Conservation (phyloP, 2,113 vertebrate genomes). For the Apodemus sylvaticus region DNA sequence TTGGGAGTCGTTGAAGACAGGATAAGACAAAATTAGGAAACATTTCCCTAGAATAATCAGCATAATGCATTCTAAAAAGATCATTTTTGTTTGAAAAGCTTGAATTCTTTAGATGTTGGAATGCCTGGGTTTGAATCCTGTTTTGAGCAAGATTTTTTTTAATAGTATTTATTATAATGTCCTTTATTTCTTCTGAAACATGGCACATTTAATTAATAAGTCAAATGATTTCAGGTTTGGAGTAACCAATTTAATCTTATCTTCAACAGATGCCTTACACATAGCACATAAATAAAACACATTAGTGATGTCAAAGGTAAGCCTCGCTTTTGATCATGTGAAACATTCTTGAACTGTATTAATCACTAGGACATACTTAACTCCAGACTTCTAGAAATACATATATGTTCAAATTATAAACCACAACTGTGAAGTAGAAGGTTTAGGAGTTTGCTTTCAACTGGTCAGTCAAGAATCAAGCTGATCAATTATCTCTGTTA, state of each 20-base stretch:
- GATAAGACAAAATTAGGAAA: background rate
- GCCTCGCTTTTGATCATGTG: slow-evolving; percentile 5
- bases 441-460: background rate
- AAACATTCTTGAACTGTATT: background rate
- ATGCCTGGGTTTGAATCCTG: background rate
- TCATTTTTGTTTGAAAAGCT: background rate
- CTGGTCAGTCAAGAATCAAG: background rate
- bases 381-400: background rate
- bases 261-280: background rate
- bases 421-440: background rate
- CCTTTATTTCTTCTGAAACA: background rate
- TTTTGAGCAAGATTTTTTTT: background rate
- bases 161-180: background rate
- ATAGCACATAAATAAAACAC: background rate
- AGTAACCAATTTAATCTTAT: slow-evolving; percentile 15
- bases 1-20: background rate
- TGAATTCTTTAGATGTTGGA: background rate
- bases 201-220: slow-evolving; percentile 3
- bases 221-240: background rate
- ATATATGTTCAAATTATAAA: background rate
- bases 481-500: background rate
- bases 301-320: background rate
- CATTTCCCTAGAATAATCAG: background rate
- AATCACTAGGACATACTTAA: background rate
- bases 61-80: background rate